phyloP scores from a whole-genome alignment of 2,888 invertebrate species.

The Dynastes grantii region DNA sequence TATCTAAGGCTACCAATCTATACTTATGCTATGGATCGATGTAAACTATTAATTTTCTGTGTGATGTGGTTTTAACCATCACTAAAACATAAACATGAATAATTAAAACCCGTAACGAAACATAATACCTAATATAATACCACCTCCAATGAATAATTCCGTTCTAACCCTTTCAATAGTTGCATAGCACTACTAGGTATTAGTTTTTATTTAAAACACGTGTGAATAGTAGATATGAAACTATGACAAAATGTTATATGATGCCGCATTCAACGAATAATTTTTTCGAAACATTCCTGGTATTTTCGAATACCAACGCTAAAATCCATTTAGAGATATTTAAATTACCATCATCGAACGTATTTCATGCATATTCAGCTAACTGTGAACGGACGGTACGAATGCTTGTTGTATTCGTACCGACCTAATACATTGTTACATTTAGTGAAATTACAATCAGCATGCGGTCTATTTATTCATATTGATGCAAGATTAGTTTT shows the following conservation, averaged over 20 bases:
- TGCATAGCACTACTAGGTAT: not conserved
- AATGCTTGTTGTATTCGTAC: constrained; percentile 19
- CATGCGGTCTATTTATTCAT: constrained; percentile 64
- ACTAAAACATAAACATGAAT: no score
- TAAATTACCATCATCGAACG: constrained; percentile 34
- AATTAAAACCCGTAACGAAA: no score
- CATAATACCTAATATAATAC: no score
- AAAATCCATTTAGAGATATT: constrained; percentile 36
- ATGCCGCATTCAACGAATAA: not conserved
- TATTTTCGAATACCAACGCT: constrained; percentile 26
- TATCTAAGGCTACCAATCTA: no score
- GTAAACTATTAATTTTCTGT: no score
- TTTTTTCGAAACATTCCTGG: constrained; percentile 10
- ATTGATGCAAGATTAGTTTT: constrained; percentile 65
- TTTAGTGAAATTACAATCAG: constrained; percentile 60
- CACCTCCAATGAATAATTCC: no score
- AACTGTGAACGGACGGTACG: constrained; percentile 35
- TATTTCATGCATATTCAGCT: constrained; percentile 42
- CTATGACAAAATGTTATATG: not conserved
- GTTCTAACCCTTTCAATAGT: no score
- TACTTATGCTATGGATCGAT: no score
- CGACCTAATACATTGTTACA: constrained; percentile 43
- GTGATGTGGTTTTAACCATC: no score
- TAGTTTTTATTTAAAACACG: not conserved
- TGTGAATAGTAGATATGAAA: not conserved